Evolutionary conservation across 1,140 invertebrate genomes (phyloP).

Genomic region (Papilio polyxenes): DNA sequence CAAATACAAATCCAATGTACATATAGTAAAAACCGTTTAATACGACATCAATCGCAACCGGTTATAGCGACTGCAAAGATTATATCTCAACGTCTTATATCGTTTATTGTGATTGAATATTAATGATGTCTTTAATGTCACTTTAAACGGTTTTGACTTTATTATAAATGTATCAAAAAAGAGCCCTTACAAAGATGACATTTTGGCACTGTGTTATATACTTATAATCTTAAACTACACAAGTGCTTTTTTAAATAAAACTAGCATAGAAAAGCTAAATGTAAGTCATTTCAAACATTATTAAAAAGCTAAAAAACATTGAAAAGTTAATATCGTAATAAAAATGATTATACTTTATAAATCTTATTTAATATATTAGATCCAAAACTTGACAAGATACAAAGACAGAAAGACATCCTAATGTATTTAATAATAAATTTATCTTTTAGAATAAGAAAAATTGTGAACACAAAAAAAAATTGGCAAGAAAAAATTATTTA

Average conservation of each 20-base stretch:
- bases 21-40: neutral
- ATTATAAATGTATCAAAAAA: slow-evolving; percentile 2
- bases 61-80: neutral
- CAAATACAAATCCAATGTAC: slow-evolving; percentile 24
- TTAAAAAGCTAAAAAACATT: neutral
- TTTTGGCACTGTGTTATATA: neutral
- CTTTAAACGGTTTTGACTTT: neutral
- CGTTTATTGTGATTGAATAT: too few relatives aligned
- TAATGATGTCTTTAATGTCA: neutral
- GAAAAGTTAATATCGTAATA: neutral
- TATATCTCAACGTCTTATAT: too few relatives aligned
- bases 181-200: neutral
- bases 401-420: neutral
- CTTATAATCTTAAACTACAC: neutral
- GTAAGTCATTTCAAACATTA: slow-evolving; percentile 1
- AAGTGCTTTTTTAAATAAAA: neutral
- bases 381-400: neutral
- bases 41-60: neutral
- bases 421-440: neutral
- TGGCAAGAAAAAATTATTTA: slow-evolving; percentile 19
- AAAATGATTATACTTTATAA: neutral
- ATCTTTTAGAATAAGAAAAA: neutral
- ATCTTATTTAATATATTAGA: neutral
- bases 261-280: slow-evolving; percentile 6
- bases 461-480: neutral